Conservation (phyloP, 2,888 invertebrate genomes). For the Cephus runcator region DNA sequence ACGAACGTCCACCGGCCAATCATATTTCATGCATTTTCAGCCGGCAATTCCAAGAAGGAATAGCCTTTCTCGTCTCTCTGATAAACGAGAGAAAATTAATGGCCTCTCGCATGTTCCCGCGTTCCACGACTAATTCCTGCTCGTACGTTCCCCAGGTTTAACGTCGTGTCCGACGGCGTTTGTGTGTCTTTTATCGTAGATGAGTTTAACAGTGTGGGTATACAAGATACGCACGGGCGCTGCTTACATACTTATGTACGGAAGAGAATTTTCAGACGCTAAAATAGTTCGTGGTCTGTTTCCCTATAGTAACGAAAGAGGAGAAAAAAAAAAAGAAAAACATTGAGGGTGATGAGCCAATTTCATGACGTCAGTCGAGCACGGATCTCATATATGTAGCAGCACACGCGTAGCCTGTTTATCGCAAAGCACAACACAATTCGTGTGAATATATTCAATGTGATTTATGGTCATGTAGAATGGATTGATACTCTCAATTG, state of each 20-base stretch:
- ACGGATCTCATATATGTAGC: not conserved
- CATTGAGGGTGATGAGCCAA: not conserved
- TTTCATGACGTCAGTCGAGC: not conserved
- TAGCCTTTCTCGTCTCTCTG: not conserved
- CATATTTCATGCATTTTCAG: not conserved
- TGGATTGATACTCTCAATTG: not conserved
- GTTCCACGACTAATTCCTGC: not conserved
- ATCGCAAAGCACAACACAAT: not conserved
- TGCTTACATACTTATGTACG: not conserved
- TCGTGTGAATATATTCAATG: not conserved
- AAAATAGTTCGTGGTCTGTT: not conserved
- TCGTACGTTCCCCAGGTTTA: not conserved
- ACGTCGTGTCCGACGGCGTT: not conserved
- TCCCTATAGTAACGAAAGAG: not conserved
- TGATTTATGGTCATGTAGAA: not conserved
- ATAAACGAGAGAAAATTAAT: not conserved
- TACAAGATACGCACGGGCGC: not conserved
- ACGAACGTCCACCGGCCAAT: not conserved
- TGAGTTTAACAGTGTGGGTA: not conserved
- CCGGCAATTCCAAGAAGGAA: not conserved
- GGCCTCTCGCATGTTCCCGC: not conserved
- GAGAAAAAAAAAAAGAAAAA: not conserved
- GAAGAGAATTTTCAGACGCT: not conserved
- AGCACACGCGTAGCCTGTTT: not conserved
- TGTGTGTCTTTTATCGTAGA: not conserved